Base-by-base conservation (phyloP, 2,888 invertebrate species). In the Drosophila antonietae region DNA sequence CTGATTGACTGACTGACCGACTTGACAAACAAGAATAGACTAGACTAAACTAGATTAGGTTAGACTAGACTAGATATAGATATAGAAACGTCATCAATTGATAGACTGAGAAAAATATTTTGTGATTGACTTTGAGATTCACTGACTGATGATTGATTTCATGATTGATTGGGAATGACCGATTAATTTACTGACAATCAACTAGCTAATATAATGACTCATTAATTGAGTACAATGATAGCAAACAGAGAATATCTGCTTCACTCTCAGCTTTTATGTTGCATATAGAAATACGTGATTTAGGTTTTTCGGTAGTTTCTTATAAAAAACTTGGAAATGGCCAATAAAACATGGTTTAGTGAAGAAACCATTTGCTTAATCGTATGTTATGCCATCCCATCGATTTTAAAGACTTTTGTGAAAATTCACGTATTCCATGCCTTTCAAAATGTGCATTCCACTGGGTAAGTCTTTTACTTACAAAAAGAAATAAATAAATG, bases 391-490 rank as follows among this genome's bases (percentile, higher is more conserved):
- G n/a, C 28, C 5, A 9, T 1, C 5, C 28, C 15, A 31, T 49
- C 9, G 49, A 49, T 49, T 49, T 10, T 9, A 31, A 10, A 31
- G 12, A 12, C n/a, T 49, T 28, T 28, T n/a, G 3, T 12, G 12
- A 33, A 51, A 51, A 51, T 51, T 51, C 49, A 51, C 49, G 49
- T 51, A 33, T 12, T 6, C 12, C 15, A 18, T 51, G 18, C 3
- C 18, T 12, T 18, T 33, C 31, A 18, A 33, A 51, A 33, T 51
- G 33, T 49, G 49, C 49, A 49, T 49, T 49, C 49, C 49, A 18
- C 12, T 51, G n/a, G 18, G 12, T n/a, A 7, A 51, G 7, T 51
- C 9, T 33, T 18, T 33, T 33, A 33, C 49, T 31, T 3, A 23
- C 6, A 41, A n/a, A 41, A n/a, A 5, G 3, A 41, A 41, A n/a